These are phyloP conservation scores for Pedicia rivosa DNA, from an alignment of 2,888 invertebrate species.

Conservation along the genomic window DNA sequence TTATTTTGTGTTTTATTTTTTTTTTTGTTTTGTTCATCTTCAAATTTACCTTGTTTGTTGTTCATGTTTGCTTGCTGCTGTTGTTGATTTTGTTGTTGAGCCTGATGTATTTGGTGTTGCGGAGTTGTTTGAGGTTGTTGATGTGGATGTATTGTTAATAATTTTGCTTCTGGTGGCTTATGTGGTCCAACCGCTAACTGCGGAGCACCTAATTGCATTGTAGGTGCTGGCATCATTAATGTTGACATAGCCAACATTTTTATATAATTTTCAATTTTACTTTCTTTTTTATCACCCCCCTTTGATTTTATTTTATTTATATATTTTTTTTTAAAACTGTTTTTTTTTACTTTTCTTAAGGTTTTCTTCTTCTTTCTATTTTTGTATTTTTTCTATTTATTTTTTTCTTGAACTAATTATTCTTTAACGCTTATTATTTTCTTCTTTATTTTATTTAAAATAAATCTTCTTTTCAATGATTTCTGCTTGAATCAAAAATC, in stretches of 20 bases:
- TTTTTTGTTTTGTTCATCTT: too few species aligned
- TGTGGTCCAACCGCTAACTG: conserved; percentile 30
- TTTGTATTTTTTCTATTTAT: too few species aligned
- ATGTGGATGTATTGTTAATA: conserved; percentile 31
- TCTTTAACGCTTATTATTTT: too few species aligned
- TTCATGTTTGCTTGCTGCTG: conserved; percentile 14
- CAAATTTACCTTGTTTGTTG: conserved; percentile 6
- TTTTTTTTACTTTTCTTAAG: too few species aligned
- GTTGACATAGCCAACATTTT: conserved; percentile 33
- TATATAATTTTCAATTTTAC: conserved; percentile 15
- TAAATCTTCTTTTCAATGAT: too few species aligned
- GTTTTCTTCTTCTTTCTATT: too few species aligned
- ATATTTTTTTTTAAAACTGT: conserved; percentile 15
- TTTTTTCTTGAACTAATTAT: too few species aligned
- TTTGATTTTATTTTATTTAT: too few species aligned
- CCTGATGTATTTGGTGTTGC: conserved; percentile 22
- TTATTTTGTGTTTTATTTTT: too few species aligned
- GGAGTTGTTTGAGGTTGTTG: conserved; percentile 13
- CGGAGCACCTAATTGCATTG: conserved; percentile 31
- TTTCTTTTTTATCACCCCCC: conserved; percentile 11
- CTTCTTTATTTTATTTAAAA: too few species aligned
- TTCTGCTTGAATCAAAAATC: too few species aligned
- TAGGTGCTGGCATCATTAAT: conserved; percentile 32
- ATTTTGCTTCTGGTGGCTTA: conserved; percentile 32
- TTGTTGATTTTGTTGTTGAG: conserved; percentile 18